These are phyloP conservation scores for Eilema depressum DNA, from an alignment of 2,888 invertebrate genomes.

Conservation along the genomic window DNA sequence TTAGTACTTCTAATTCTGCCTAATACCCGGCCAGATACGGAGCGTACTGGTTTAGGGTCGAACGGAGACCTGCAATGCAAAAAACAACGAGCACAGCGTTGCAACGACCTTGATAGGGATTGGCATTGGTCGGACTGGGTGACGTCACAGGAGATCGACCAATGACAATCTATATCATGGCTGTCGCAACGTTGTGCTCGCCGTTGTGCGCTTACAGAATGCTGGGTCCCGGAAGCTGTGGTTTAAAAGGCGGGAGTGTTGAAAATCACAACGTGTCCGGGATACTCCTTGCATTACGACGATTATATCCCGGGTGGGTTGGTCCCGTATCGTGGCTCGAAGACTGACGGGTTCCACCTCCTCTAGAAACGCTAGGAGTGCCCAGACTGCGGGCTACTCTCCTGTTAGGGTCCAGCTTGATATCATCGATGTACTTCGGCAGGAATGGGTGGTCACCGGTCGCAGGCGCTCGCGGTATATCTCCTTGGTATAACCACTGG, in stretches of 20 bases:
- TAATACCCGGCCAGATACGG: slow-evolving; percentile 1
- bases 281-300: slow-evolving; percentile 6
- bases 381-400: slow-evolving; percentile 34
- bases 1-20: background rate
- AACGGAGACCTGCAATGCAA: slow-evolving; percentile 7
- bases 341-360: background rate
- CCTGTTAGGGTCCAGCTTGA: slow-evolving; percentile 17
- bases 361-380: slow-evolving; percentile 1
- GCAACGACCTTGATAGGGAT: no score
- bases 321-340: slow-evolving; percentile 3
- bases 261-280: background rate
- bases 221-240: slow-evolving; percentile 10
- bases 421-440: slow-evolving; percentile 22
- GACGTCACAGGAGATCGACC: no score
- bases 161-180: no score
- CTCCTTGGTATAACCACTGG: slow-evolving; percentile 21
- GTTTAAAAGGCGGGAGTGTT: slow-evolving; percentile 9
- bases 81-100: no score
- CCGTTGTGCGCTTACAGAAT: no score
- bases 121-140: no score
- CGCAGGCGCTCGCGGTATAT: slow-evolving; percentile 14
- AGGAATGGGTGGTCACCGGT: slow-evolving; percentile 21
- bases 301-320: slow-evolving; percentile 4
- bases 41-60: slow-evolving; percentile 11
- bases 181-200: no score